These are phyloP conservation scores for Ictalurus furcatus DNA, from an alignment of 2,113 vertebrate species.

Conservation along the genomic window DNA sequence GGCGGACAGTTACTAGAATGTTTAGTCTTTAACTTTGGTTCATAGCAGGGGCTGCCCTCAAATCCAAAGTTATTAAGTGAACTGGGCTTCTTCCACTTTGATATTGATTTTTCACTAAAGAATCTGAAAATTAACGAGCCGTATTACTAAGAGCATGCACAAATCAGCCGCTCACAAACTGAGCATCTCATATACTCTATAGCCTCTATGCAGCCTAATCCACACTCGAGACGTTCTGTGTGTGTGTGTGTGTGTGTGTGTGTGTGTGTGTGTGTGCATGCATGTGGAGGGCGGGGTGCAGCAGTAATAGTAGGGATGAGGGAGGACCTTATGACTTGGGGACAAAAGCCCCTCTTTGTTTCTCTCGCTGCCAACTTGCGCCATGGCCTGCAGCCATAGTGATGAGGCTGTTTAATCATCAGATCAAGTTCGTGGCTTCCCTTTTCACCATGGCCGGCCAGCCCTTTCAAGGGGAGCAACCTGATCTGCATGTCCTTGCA, in stretches of 20 bases:
- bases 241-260: constrained; percentile 23
- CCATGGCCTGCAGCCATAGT: constrained; percentile 68
- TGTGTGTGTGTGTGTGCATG: constrained; percentile 26
- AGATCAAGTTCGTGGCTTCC: constrained; percentile 72
- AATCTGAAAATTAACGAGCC: constrained; percentile 20
- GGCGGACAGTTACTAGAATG: constrained; percentile 23
- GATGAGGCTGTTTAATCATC: constrained; percentile 74
- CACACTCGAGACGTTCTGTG: not conserved
- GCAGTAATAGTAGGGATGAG: constrained; percentile 22
- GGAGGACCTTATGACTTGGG: constrained; percentile 47
- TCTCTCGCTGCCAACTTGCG: constrained; percentile 54
- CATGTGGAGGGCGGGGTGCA: constrained; percentile 1
- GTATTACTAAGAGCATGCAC: constrained; percentile 13
- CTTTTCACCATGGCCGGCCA: constrained; percentile 63
- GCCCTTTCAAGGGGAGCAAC: constrained; percentile 67
- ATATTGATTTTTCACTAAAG: constrained; percentile 31
- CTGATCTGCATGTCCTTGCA: constrained; percentile 65
- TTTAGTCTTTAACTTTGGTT: constrained; percentile 43
- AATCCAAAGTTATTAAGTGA: constrained; percentile 20
- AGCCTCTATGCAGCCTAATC: not conserved
- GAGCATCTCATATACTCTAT: not conserved
- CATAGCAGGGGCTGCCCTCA: constrained; percentile 4
- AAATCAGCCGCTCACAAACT: not conserved
- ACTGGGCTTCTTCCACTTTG: constrained; percentile 14
- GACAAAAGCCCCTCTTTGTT: constrained; percentile 53